Base-by-base conservation (phyloP, 2,113 vertebrate genomes). In the Catharus fuscescens region DNA sequence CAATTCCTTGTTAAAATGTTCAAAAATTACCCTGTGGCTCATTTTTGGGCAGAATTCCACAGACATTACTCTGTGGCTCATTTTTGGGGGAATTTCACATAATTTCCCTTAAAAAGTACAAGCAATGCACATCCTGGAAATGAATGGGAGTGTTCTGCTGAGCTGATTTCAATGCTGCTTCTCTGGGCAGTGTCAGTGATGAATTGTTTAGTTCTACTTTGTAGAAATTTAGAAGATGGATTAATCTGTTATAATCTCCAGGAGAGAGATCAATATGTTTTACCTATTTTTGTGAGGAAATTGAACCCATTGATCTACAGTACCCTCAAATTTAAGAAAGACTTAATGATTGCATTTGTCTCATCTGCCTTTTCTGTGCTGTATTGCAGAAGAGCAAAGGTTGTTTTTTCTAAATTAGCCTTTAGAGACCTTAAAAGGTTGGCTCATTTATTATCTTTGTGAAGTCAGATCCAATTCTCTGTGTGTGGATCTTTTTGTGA, bases 271-370 rank as follows among this genome's bases (percentile, higher is more conserved):
- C 80, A 83, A 69, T 94, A 18, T 9, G 6, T 86, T 65, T 87
- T 44, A 64, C n/a, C 29, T 87, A 11, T 66, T 88, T 91, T 61
- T 76, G 21, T 62, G 59, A 77, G 57, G 54, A 87, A 67, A 83
- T 94, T 38, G 81, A 85, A 73, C 32, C 44, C 47, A 85, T 70
- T 90, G 66, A 85, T 84, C 54, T 95, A 10, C 81, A 70, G 61
- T 19, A 31, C 34, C 88, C 31, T 80, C 36, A 64, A 28, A 85
- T 77, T 81, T 90, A 40, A 42, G 70, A 40, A 90, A 42, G 85
- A 71, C 48, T 77, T 90, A 77, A 44, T 86, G 76, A 32, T 71
- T 86, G 53, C 56, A 45, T 93, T 95, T 89, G 56, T 91, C 77
- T 93, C 36, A 47, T 86, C 48, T 59, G 7, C 56, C 13, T 84